Conservation (phyloP, 2,888 invertebrate species). For the Neoitamus cyanurus region DNA sequence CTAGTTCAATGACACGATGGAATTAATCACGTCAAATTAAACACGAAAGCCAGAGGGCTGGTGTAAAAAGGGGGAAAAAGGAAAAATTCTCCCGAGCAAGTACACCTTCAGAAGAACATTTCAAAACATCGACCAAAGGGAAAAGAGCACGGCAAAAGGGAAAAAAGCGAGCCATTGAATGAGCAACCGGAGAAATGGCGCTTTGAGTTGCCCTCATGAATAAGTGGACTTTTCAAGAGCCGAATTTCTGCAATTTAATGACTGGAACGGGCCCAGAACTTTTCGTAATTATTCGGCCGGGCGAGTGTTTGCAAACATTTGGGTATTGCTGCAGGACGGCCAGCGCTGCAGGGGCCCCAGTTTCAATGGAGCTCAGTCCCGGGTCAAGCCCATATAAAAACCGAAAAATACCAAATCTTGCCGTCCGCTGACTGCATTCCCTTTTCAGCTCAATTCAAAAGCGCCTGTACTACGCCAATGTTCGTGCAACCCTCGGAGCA, state of each 20-base stretch:
- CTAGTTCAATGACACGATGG: conserved; percentile 51
- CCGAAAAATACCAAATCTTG: background rate
- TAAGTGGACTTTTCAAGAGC: conserved; percentile 41
- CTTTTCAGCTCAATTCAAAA: background rate
- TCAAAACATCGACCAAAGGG: background rate
- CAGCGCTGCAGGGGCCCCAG: background rate
- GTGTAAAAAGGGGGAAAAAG: background rate
- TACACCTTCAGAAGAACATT: conserved; percentile 8
- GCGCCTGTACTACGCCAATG: background rate
- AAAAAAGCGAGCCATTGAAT: conserved; percentile 31
- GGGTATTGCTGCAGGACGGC: background rate
- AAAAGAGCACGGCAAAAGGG: conserved; percentile 15
- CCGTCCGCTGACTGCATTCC: background rate
- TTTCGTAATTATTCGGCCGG: conserved; percentile 26
- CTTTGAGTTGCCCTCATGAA: conserved; percentile 31
- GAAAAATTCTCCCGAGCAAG: background rate
- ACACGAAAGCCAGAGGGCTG: conserved; percentile 38
- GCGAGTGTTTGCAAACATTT: conserved; percentile 24
- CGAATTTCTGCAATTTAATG: conserved; percentile 41
- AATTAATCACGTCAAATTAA: conserved; percentile 51
- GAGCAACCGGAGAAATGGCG: conserved; percentile 41
- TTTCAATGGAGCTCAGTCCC: background rate
- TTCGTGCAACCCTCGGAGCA: background rate
- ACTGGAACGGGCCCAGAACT: conserved; percentile 33
- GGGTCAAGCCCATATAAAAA: background rate